Conservation (phyloP, 1,140 invertebrate species). For the Orchesella cincta region DNA sequence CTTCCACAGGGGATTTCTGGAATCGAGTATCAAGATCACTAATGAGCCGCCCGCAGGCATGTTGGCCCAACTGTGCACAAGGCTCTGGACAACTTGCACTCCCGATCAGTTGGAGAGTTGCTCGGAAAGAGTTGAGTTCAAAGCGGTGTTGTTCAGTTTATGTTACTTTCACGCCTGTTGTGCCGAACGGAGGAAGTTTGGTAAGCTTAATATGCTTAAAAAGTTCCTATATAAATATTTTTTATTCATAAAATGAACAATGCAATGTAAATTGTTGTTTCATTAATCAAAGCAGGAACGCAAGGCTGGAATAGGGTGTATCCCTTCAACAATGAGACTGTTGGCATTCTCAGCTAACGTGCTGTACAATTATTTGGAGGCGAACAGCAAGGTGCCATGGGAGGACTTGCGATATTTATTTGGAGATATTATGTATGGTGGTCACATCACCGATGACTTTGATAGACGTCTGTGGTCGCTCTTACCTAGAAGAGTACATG, state of each 20-base stretch:
- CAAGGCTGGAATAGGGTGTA: slow-evolving; percentile 95
- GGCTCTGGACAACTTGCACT: slow-evolving; percentile 89
- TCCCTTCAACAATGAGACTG: slow-evolving; percentile 84
- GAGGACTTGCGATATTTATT: slow-evolving; percentile 91
- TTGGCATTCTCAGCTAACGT: slow-evolving; percentile 92
- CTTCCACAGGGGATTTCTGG: slow-evolving; percentile 88
- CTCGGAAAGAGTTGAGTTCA: slow-evolving; percentile 92
- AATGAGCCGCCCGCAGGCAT: slow-evolving; percentile 84
- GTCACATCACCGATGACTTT: slow-evolving; percentile 97
- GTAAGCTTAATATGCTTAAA: too few species aligned
- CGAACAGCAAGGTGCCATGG: slow-evolving; percentile 90
- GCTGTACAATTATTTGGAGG: slow-evolving; percentile 91
- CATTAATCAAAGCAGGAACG: too few species aligned
- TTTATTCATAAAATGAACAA: too few species aligned
- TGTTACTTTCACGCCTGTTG: slow-evolving; percentile 98
- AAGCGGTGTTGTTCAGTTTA: slow-evolving; percentile 87
- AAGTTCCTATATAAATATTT: too few species aligned
- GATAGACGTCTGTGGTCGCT: slow-evolving; percentile 83
- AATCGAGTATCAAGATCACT: slow-evolving; percentile 95
- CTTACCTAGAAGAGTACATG: slow-evolving; percentile 91
- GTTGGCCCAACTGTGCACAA: slow-evolving; percentile 94
- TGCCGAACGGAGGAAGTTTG: slow-evolving; percentile 91
- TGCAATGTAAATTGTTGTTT: too few species aligned
- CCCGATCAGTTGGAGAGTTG: slow-evolving; percentile 95
- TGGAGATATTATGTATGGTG: slow-evolving; percentile 98